A percentile compares a stretch with the other conserved stretches of the same genome.
These are phyloP conservation scores for Leptonema lineaticorne DNA, from an alignment of 1,140 invertebrate genomes.

Conservation along the genomic window DNA sequence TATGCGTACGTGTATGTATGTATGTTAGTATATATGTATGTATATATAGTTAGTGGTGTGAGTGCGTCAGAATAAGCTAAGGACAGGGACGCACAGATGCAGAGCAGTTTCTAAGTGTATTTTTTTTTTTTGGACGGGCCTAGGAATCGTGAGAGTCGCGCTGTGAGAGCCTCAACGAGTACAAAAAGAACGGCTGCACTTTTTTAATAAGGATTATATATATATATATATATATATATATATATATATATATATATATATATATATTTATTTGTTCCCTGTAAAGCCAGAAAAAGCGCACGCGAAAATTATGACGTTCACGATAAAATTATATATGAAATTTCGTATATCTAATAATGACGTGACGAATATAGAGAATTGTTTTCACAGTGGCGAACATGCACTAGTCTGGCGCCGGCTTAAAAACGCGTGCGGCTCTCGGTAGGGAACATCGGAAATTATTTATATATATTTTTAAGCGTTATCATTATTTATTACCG, in stretches of 20 bases:
- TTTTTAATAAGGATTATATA: background rate
- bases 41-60: background rate
- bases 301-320: too few species aligned
- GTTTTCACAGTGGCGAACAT: too few species aligned
- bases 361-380: too few species aligned
- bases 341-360: too few species aligned
- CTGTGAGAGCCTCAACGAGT: background rate
- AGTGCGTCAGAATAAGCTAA: constrained; percentile 21
- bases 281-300: too few species aligned
- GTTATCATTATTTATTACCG: too few species aligned
- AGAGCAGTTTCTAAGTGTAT: constrained; percentile 11
- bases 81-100: constrained; percentile 15
- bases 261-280: background rate
- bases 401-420: too few species aligned
- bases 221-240: background rate
- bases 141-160: constrained; percentile 17
- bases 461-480: too few species aligned
- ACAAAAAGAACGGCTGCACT: constrained; percentile 2
- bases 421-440: too few species aligned
- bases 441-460: too few species aligned
- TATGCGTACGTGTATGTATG: background rate
- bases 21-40: background rate
- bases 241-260: constrained; percentile 1
- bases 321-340: too few species aligned
- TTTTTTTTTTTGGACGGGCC: constrained; percentile 18